Percentiles rank a stretch among this genome's conserved stretches.
Conservation (phyloP, 2,797 vertebrate species). For the Pithecia hirsuta region DNA sequence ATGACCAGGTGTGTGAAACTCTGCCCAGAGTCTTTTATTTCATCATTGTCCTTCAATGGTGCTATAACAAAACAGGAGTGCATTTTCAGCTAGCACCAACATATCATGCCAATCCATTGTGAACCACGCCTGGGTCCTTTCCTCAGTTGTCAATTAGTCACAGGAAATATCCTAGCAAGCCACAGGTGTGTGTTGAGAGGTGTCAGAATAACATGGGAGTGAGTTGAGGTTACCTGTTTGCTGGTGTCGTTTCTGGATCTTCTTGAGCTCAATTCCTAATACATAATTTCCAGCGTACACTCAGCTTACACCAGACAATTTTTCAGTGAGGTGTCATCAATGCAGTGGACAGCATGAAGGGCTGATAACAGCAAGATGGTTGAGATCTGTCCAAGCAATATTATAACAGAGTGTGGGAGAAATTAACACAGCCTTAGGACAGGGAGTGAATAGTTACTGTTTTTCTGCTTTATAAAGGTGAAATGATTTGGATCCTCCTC, state of each 20-base stretch:
- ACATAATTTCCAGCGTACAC: not conserved
- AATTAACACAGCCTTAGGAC: not conserved
- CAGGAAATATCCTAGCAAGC: not conserved
- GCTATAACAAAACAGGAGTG: accelerated
- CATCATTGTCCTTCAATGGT: not conserved
- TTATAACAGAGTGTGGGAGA: not conserved
- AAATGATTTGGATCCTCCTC: not conserved
- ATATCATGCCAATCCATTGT: no score
- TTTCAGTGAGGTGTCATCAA: not conserved
- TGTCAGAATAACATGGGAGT: not conserved
- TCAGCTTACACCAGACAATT: not conserved
- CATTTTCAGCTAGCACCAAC: not conserved
- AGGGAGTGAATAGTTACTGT: not conserved
- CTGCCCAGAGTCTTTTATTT: not conserved
- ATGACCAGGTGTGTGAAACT: not conserved
- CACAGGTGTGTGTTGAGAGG: not conserved
- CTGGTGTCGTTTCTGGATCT: not conserved
- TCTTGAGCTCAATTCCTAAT: not conserved
- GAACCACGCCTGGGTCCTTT: no score
- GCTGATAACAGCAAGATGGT: not conserved
- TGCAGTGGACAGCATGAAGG: not conserved
- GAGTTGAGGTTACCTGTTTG: not conserved
- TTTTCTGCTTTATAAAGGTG: not conserved
- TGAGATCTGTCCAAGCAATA: not conserved
- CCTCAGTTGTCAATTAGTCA: not conserved